Percentiles rank a stretch among this genome's conserved stretches.
Conservation (phyloP, 2,797 vertebrate species). For the Paratrypauchen microcephalus region DNA sequence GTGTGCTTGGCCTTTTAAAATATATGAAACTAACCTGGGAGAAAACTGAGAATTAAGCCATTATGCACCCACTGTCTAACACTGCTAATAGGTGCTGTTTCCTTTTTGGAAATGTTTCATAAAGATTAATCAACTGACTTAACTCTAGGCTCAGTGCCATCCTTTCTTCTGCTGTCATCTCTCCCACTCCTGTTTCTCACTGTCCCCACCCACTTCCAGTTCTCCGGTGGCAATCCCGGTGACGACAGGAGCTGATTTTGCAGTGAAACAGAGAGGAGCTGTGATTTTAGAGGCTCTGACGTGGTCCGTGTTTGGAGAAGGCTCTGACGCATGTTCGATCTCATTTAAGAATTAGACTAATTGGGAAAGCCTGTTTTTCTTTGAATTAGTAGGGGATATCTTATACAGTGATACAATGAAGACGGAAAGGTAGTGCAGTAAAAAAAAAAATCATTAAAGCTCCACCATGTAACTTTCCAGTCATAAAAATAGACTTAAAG, state of each 20-base stretch:
- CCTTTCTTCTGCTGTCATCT: neutral
- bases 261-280: slow-evolving; percentile 34
- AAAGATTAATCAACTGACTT: slow-evolving; percentile 15
- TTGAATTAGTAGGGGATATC: neutral
- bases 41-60: slow-evolving; percentile 20
- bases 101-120: slow-evolving; percentile 12
- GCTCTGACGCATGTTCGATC: neutral
- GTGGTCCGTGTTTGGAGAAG: slow-evolving; percentile 28
- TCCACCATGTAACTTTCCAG: too few species aligned
- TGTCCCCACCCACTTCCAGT: neutral
- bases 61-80: slow-evolving; percentile 5
- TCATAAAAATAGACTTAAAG: too few species aligned
- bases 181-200: slow-evolving; percentile 18
- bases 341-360: slow-evolving; percentile 18
- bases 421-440: neutral
- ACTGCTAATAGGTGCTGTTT: neutral
- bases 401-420: neutral
- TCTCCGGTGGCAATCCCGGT: slow-evolving; percentile 62
- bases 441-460: neutral
- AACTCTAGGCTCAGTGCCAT: slow-evolving; percentile 9
- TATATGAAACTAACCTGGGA: slow-evolving; percentile 4
- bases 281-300: slow-evolving; percentile 23
- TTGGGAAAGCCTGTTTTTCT: neutral
- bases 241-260: slow-evolving; percentile 62
- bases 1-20: neutral